Percentiles rank a stretch among this genome's conserved stretches.
phyloP scores from a whole-genome alignment of 2,888 invertebrate genomes.

The Mimachlamys varia region DNA sequence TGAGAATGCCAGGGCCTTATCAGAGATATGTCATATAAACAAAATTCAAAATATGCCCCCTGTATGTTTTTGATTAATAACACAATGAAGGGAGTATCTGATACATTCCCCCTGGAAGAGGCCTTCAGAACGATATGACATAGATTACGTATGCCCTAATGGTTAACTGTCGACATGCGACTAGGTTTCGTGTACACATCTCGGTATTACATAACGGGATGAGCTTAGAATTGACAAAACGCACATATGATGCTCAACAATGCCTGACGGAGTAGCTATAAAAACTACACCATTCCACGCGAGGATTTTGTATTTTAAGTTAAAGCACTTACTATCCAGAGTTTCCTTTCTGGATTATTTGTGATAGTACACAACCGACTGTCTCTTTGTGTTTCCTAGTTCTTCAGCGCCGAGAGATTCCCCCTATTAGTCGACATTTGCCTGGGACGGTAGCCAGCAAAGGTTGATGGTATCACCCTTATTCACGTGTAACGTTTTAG shows the following conservation, averaged over 20 bases:
- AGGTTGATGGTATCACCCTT: background rate
- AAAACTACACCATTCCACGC: background rate
- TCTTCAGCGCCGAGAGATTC: background rate
- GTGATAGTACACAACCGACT: background rate
- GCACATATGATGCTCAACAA: background rate
- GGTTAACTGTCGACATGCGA: background rate
- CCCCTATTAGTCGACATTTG: background rate
- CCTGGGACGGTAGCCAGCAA: background rate
- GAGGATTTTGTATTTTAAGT: background rate
- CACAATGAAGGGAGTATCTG: background rate
- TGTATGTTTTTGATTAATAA: slow-evolving; percentile 28
- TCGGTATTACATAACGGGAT: background rate
- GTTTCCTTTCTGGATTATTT: background rate
- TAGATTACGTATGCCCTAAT: background rate
- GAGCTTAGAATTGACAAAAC: background rate
- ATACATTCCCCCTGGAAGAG: background rate
- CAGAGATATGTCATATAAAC: background rate
- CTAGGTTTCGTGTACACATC: background rate
- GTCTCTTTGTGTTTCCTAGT: background rate
- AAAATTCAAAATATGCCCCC: background rate
- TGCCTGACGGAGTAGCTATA: background rate
- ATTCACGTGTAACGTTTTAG: background rate
- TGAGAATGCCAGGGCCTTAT: background rate
- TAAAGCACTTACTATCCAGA: background rate
- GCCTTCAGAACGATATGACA: background rate